Percentiles rank a stretch among this genome's conserved stretches.
Evolutionary conservation across 2,888 invertebrate species (phyloP).

Genomic region (Hirtodrosophila alboralis): DNA sequence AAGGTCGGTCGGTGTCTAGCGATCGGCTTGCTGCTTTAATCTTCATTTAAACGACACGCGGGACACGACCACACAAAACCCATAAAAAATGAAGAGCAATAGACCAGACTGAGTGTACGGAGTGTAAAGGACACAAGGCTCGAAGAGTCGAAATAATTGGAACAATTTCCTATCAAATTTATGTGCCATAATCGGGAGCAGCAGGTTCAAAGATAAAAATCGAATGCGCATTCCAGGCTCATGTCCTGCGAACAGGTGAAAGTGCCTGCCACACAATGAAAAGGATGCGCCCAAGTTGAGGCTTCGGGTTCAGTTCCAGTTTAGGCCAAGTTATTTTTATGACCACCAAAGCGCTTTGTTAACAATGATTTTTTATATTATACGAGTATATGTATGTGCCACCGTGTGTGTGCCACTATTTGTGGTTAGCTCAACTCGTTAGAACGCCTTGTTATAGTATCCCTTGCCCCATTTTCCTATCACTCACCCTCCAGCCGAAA

Average conservation of each 20-base stretch:
- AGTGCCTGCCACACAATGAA: slow-evolving; percentile 62
- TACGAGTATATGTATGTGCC: slow-evolving; percentile 32
- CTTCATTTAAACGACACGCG: slow-evolving; percentile 68
- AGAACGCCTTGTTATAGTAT: slow-evolving; percentile 65
- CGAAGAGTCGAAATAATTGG: slow-evolving; percentile 70
- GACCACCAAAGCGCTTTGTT: slow-evolving; percentile 74
- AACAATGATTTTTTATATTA: slow-evolving; percentile 79
- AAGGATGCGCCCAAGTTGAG: slow-evolving; percentile 38
- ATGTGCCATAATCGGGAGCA: slow-evolving; percentile 79
- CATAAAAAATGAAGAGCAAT: slow-evolving; percentile 61
- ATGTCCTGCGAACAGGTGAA: slow-evolving; percentile 66
- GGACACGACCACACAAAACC: slow-evolving; percentile 76
- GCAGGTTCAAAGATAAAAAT: slow-evolving; percentile 79
- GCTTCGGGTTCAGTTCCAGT: slow-evolving; percentile 12
- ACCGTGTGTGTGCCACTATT: slow-evolving; percentile 55
- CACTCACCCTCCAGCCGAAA: slow-evolving; percentile 7
- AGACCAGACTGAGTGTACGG: slow-evolving; percentile 23
- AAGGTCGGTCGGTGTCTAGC: slow-evolving; percentile 38
- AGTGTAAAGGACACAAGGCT: slow-evolving; percentile 28
- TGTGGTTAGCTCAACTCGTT: slow-evolving; percentile 75
- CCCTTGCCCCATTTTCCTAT: slow-evolving; percentile 32
- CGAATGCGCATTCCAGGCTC: slow-evolving; percentile 61
- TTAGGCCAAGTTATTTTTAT: slow-evolving; percentile 66
- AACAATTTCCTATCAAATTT: slow-evolving; percentile 79
- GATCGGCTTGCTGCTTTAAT: slow-evolving; percentile 69